Evolutionary conservation across 2,888 invertebrate species (phyloP), one percentile per base, ranked within the genome.

Genomic region (Drymonia ruficornis): DNA sequence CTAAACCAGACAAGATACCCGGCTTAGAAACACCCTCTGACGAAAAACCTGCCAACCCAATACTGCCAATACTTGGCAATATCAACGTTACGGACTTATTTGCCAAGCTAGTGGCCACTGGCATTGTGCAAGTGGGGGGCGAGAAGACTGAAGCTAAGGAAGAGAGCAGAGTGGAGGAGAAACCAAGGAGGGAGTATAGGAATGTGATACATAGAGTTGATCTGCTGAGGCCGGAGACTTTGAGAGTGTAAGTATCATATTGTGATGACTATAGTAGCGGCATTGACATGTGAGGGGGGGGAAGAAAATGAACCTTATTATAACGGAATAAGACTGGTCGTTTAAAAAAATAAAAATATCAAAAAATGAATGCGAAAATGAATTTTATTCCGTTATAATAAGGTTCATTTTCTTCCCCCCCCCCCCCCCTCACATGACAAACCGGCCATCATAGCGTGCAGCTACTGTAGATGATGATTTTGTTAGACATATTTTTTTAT

Each of bases 81-180:
- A 82, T 95, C 2, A 97, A 98, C 74, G 96, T 99, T 23, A 96
- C 94, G 59, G 97, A 97, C 65, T 88, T 99, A 29, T 97, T 98
- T 79, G 96, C 96, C 60, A 97, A 97, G 83, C 87, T 99, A 8
- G 95, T 98, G 1, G 96, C 96, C 0, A 96, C 96, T 1, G 98
- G 91, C 12, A 87, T 89, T 0, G 89, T 91, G 1, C 78, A 81
- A 13, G 75, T 78, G 31, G 73, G 80, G 2, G 72, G 70, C 0
- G 81, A 83, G 2, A 83, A 81, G 43, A 67, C 65, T 4, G 81
- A 84, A 7, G 60, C 50, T 0, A 76, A 80, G 28, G 61, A 69
- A 1, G 80, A 83, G 8, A 61, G 70, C 1, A 72, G 71, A 18
- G 74, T 67, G 1, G 84, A 83, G 19, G 72, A 71, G 0, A 82